Evolutionary conservation across 2,888 invertebrate species (phyloP), one percentile per base, ranked within the genome.

Genomic region (Clostera curtula): DNA sequence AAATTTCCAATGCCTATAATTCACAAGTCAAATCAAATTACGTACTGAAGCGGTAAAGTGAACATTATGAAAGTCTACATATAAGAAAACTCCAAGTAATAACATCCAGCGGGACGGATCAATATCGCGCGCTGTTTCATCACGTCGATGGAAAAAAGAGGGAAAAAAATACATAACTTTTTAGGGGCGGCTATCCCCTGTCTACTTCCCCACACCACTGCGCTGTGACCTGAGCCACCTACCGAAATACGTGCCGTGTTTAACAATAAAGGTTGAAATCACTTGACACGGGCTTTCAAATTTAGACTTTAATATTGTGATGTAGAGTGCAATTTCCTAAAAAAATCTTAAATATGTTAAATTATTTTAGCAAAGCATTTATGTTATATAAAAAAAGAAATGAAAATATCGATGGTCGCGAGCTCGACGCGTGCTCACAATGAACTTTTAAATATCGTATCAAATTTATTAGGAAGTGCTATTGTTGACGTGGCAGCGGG

Each of bases 161-260:
- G 72, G 71, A 75, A 82, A 75, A 77, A 82, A 82, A 82, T 80
- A 80, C 71, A 82, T 82, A 79, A 82, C 80, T 83, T 83, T 83
- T 83, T 83, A 83, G 80, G 82, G 79, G 80, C 67, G 63, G 68
- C 55, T 58, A 42, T 55, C 63, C 64, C 57, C 62, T 60, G 46
- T 46, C 60, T 43, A 41, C 51, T 58, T 56, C 56, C 49, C 39
- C 48, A 49, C 46, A 21, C 34, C 25, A 27, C 36, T 29, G 23
- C 40, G 40, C 32, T 40, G 40, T 35, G 39, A 56, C 54, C 58
- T 46, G 43, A 43, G 49, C 48, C 54, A 52, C 59, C 58, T 54
- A 61, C 58, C 56, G 55, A 53, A 53, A 55, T 58, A 63, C 49
- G n/a, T n/a, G n/a, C n/a, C n/a, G n/a, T n/a, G n/a, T n/a, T n/a